Base-by-base conservation (phyloP, 2,888 invertebrate genomes). In the Eilema caniola region DNA sequence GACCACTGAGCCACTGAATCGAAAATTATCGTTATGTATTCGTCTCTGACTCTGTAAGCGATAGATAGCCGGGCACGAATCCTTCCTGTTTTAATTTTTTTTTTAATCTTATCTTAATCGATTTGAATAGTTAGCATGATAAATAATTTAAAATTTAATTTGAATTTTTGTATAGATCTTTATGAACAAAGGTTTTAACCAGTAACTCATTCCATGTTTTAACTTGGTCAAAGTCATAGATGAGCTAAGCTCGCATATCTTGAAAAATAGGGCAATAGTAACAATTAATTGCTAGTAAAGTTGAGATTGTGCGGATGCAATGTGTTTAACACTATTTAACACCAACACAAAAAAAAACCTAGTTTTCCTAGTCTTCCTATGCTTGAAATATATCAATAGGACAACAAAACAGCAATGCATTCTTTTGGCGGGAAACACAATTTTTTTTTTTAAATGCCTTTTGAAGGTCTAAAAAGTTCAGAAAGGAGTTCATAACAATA, bases 171-270 rank as follows among this genome's bases (percentile, higher is more conserved):
- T 7, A 20, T 20, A 47, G 5, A 16, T 41, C 4, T 47, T 20
- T 20, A 47, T 1, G 16, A 41, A 20, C 47, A 47, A 20, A 16
- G 20, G 16, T 47, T 47, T 47, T 47, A 47, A 47, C 47, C 47
- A 10, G 53, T 53, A 53, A 53, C 53, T 53, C 53, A 53, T 53
- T 53, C 53, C 53, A 53, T n/a, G n/a, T 53, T 53, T n/a, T 5
- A 47, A 53, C 53, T 53, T 53, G 53, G 53, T 53, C 53, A n/a
- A 53, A 53, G 7, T 53, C 10, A 10, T 53, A 53, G 53, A 53
- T 53, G 53, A 53, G 53, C 53, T n/a, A 53, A 53, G 53, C 53
- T 53, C 53, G n/a, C n/a, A 53, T 10, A n/a, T 53, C n/a, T 47
- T 20, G 47, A 47, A 7, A 47, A 47, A 41, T 4, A 41, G 41